Evolutionary conservation across 2,888 invertebrate species (phyloP).

Genomic region (Diarsia brunnea): DNA sequence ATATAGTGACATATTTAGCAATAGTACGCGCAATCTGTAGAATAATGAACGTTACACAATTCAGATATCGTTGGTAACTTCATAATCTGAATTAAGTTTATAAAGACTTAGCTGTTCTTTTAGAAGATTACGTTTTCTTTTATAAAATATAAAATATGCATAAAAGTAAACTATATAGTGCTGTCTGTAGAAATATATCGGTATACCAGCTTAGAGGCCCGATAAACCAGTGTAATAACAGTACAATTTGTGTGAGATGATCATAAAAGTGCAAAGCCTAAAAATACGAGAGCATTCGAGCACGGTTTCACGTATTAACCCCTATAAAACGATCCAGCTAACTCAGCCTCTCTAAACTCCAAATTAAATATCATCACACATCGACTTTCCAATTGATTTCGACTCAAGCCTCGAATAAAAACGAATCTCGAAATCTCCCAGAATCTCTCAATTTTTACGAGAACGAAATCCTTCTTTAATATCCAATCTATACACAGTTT

Average conservation of each 20-base stretch:
- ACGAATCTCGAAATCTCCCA: constrained; percentile 51
- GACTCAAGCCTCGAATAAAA: constrained; percentile 63
- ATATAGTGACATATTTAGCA: constrained; percentile 78
- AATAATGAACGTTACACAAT: constrained; percentile 76
- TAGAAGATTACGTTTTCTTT: constrained; percentile 2
- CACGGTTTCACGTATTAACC: constrained; percentile 20
- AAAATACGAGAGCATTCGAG: constrained; percentile 11
- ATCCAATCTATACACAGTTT: constrained; percentile 82
- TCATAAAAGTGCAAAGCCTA: constrained; percentile 21
- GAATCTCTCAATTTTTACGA: constrained; percentile 67
- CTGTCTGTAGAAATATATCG: not conserved
- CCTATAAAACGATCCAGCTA: constrained; percentile 27
- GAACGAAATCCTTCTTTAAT: constrained; percentile 69
- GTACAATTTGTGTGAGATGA: constrained; percentile 37
- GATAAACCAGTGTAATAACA: constrained; percentile 7
- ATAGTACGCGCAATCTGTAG: constrained; percentile 78
- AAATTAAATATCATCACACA: constrained; percentile 63
- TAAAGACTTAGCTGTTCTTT: not conserved
- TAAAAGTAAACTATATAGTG: constrained; percentile 6
- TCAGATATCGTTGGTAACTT: constrained; percentile 57
- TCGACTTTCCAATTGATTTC: constrained; percentile 61
- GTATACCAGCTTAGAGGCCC: not conserved
- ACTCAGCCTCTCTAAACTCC: constrained; percentile 30
- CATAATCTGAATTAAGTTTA: constrained; percentile 46
- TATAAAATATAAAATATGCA: not conserved